These are phyloP conservation scores for Uromys caudimaculatus DNA, from an alignment of 2,797 vertebrate species.

Conservation along the genomic window DNA sequence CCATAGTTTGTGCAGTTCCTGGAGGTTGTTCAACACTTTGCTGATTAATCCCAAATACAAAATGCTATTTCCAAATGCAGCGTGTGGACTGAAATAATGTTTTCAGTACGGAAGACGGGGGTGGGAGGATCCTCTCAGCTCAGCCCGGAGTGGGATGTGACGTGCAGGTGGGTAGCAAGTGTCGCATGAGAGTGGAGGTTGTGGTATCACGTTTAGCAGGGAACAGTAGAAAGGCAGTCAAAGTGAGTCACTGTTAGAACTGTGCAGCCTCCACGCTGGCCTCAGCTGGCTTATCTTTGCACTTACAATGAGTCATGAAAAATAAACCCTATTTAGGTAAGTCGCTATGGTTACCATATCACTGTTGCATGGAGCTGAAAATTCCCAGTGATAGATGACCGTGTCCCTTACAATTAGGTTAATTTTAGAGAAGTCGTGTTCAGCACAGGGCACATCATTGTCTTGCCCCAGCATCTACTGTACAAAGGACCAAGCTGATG, in stretches of 20 bases:
- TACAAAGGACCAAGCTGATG: neutral
- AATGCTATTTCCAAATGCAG: neutral
- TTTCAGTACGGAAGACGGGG: neutral
- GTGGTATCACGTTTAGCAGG: neutral
- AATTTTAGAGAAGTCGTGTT: neutral
- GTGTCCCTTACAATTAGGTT: neutral
- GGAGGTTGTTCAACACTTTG: neutral
- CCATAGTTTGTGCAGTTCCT: neutral
- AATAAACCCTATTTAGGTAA: conserved; percentile 24
- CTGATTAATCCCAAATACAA: conserved; percentile 1
- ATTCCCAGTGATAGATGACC: neutral
- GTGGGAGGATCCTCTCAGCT: neutral
- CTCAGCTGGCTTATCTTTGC: neutral
- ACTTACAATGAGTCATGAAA: conserved; percentile 8
- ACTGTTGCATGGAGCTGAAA: conserved; percentile 14
- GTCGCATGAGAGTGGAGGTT: neutral
- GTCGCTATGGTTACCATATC: neutral
- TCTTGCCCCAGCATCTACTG: neutral
- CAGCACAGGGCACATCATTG: neutral
- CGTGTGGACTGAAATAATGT: neutral
- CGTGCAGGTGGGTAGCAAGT: neutral
- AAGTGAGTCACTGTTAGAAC: neutral
- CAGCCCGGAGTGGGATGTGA: neutral
- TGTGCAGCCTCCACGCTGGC: neutral
- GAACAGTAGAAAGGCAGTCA: neutral